Conservation (phyloP, 1,140 invertebrate species). For the Lysiphlebus fabarum region DNA sequence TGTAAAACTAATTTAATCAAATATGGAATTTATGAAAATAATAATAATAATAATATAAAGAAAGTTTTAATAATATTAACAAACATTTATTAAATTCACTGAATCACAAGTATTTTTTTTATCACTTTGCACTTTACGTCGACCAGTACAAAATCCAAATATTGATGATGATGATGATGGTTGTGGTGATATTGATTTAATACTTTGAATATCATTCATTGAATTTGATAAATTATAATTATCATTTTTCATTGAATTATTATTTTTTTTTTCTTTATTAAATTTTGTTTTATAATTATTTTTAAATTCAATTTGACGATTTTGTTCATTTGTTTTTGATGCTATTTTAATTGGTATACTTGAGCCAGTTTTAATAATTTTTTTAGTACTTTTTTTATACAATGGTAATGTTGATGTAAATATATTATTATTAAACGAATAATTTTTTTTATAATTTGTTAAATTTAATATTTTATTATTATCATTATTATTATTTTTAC, state of each 20-base stretch:
- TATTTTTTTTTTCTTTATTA: slow-evolving; percentile 35
- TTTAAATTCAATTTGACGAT: slow-evolving; percentile 20
- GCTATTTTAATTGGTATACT: slow-evolving; percentile 37
- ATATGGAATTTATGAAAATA: background rate
- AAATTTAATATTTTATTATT: background rate
- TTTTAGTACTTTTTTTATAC: slow-evolving; percentile 36
- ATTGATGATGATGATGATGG: slow-evolving; percentile 47
- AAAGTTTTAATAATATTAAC: background rate
- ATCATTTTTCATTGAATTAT: slow-evolving; percentile 33
- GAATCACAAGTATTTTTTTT: slow-evolving; percentile 3
- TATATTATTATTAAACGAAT: slow-evolving; percentile 20
- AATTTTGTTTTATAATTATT: slow-evolving; percentile 13
- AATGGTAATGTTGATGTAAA: slow-evolving; percentile 36
- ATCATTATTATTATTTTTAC: background rate
- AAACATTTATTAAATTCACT: too few relatives aligned
- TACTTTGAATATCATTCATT: slow-evolving; percentile 31
- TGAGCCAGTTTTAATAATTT: slow-evolving; percentile 32
- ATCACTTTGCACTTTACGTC: slow-evolving; percentile 31
- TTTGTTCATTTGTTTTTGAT: slow-evolving; percentile 14
- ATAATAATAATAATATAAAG: background rate
- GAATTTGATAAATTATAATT: slow-evolving; percentile 28
- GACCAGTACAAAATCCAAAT: slow-evolving; percentile 49
- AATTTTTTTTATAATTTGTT: background rate
- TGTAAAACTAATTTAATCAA: background rate
- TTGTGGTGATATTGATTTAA: slow-evolving; percentile 29